Conservation (phyloP, 2,797 vertebrate genomes). For the Eptatretus atami region DNA sequence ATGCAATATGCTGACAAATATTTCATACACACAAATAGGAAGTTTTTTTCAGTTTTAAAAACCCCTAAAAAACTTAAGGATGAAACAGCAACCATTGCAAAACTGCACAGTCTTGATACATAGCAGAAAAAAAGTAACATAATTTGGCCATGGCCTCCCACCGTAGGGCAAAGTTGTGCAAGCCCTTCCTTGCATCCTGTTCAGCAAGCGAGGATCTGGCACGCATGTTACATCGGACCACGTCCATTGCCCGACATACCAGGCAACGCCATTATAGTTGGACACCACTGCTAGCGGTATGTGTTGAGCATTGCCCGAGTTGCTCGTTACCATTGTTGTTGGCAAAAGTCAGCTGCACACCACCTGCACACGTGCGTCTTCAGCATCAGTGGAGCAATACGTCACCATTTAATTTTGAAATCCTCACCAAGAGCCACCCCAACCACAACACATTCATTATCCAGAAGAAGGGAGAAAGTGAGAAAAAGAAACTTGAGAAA, state of each 20-base stretch:
- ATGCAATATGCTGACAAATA: no score
- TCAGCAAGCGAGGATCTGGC: constrained; percentile 68
- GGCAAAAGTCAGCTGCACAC: constrained; percentile 87
- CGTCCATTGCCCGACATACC: constrained; percentile 75
- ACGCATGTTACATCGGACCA: constrained; percentile 52
- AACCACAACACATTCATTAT: no score
- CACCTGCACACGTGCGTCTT: constrained; percentile 22
- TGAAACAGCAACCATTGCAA: background rate
- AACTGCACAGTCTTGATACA: background rate
- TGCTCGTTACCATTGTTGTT: constrained; percentile 99
- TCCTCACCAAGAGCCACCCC: no score
- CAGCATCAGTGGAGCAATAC: background rate
- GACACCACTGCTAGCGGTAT: constrained; percentile 96
- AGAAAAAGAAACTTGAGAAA: no score
- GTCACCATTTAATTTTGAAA: no score
- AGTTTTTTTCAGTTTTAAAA: no score
- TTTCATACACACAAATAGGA: no score
- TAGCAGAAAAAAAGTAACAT: background rate
- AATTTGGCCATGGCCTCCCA: constrained; percentile 14
- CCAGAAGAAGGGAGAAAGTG: no score
- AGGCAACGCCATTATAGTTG: constrained; percentile 98
- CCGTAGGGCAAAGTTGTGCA: constrained; percentile 94
- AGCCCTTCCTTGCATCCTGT: constrained; percentile 88
- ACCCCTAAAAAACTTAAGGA: no score
- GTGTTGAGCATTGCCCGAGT: constrained; percentile 96